These are phyloP conservation scores for Heteromurus nitidus DNA, from an alignment of 2,888 invertebrate genomes.

Conservation along the genomic window DNA sequence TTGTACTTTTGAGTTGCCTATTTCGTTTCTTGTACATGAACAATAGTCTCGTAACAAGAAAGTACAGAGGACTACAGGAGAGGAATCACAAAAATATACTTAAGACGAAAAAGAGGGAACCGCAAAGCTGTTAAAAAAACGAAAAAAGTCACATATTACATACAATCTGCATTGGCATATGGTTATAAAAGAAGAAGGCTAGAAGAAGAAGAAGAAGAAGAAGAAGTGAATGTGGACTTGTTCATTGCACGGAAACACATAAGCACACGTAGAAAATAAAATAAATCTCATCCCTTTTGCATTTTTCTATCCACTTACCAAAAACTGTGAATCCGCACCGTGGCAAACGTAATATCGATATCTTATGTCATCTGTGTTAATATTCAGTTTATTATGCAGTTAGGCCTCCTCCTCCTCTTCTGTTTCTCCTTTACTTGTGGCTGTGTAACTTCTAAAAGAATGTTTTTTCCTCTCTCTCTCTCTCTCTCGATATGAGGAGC, in stretches of 20 bases:
- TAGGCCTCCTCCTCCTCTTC: not conserved
- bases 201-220: not conserved
- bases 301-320: not conserved
- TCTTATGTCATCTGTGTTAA: constrained; percentile 6
- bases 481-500: not conserved
- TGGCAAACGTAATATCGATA: not conserved
- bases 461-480: no score
- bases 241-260: not conserved
- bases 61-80: not conserved
- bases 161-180: not conserved
- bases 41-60: not conserved
- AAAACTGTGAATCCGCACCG: not conserved
- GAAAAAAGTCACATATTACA: no score
- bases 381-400: not conserved
- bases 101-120: no score
- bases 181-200: not conserved
- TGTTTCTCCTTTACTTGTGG: no score
- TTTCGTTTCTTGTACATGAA: no score
- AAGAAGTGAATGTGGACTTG: not conserved
- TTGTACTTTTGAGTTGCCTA: not conserved
- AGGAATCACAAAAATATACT: not conserved
- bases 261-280: not conserved
- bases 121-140: no score
- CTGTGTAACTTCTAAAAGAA: no score
- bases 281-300: not conserved